Percentiles rank a stretch among this genome's conserved stretches.
phyloP scores from a whole-genome alignment of 2,888 invertebrate genomes.

The Netelia virgata region DNA sequence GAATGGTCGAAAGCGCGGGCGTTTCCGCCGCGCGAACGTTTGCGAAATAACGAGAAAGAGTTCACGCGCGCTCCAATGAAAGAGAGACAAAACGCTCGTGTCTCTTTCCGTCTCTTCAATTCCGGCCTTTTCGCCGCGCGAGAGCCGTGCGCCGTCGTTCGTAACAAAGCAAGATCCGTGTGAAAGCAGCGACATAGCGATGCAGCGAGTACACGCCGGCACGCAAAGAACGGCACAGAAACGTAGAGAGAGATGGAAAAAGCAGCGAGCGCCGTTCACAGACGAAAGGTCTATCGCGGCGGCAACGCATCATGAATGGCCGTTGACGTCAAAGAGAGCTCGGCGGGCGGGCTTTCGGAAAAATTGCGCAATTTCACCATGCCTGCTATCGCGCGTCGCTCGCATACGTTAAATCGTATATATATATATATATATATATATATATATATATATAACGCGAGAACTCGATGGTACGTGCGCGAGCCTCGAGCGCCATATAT shows the following conservation, averaged over 20 bases:
- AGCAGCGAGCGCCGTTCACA: not conserved
- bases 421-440: no score
- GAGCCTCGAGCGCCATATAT: constrained; percentile 37
- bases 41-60: not conserved
- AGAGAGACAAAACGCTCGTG: not conserved
- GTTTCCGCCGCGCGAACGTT: not conserved
- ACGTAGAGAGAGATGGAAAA: constrained; percentile 16
- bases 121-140: constrained; percentile 10
- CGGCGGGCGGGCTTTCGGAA: constrained; percentile 73
- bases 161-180: constrained; percentile 83
- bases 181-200: constrained; percentile 80
- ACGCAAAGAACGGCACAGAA: constrained; percentile 12
- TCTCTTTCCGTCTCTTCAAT: constrained; percentile 34
- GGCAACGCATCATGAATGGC: constrained; percentile 77
- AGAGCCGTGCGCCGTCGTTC: constrained; percentile 43
- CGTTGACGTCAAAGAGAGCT: constrained; percentile 81
- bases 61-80: not conserved
- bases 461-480: constrained; percentile 4
- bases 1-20: constrained; percentile 20
- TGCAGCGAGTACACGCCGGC: constrained; percentile 13
- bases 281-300: constrained; percentile 55
- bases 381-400: constrained; percentile 43
- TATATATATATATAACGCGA: not conserved
- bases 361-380: constrained; percentile 84
- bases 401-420: not conserved